These are phyloP conservation scores for Capricornis sumatraensis DNA, from an alignment of 2,113 vertebrate genomes.

Conservation along the genomic window DNA sequence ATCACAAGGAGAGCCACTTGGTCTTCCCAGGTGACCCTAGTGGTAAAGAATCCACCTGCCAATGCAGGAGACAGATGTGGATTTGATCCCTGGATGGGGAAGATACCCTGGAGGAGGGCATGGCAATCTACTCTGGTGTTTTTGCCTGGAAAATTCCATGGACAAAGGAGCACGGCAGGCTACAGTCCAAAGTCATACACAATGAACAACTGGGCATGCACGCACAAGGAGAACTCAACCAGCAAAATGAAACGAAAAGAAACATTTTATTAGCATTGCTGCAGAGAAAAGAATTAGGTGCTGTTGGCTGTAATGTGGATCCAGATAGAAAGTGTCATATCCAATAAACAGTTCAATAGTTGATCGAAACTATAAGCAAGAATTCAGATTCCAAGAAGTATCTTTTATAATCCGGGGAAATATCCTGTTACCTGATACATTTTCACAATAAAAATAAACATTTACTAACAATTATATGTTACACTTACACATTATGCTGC, in stretches of 20 bases:
- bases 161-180: not conserved
- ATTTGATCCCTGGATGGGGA: not conserved
- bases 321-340: not conserved
- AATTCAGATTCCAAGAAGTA: not conserved
- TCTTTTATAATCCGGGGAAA: not conserved
- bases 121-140: not conserved
- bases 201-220: rapidly evolving
- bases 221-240: not conserved
- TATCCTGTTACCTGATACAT: not conserved
- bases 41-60: not conserved
- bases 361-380: not conserved
- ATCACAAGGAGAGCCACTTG: not conserved
- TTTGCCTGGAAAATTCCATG: not conserved
- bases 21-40: not conserved
- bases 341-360: not conserved
- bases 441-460: not conserved
- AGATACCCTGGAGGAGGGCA: not conserved
- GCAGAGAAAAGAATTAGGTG: not conserved
- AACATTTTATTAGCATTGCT: not conserved
- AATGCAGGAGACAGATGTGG: not conserved
- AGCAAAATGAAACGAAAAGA: not conserved
- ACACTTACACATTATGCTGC: not conserved
- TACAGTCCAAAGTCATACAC: not conserved
- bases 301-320: not conserved
- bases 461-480: not conserved